Conservation (phyloP, 2,888 invertebrate species). For the Ophioninae sp. region DNA sequence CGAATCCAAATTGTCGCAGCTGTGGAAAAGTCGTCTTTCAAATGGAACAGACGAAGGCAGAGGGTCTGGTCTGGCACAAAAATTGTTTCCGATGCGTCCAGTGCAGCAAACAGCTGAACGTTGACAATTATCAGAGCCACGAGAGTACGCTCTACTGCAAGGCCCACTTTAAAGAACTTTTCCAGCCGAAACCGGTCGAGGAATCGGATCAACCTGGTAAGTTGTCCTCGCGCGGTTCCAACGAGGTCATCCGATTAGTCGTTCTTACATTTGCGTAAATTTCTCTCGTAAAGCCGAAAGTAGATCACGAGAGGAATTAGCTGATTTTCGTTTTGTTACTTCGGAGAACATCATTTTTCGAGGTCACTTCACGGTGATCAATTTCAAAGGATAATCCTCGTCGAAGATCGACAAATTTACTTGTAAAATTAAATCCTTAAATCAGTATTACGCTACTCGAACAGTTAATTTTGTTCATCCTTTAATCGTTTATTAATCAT, state of each 20-base stretch:
- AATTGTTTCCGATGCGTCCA: conserved; percentile 96
- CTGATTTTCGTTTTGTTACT: background rate
- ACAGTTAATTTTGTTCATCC: no score
- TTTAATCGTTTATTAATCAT: no score
- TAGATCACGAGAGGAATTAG: background rate
- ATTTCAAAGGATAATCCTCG: background rate
- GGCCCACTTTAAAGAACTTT: conserved; percentile 95
- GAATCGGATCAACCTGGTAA: conserved; percentile 86
- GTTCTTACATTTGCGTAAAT: background rate
- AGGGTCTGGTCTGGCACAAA: conserved; percentile 95
- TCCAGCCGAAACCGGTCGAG: conserved; percentile 94
- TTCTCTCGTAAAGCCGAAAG: background rate
- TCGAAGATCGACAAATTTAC: background rate
- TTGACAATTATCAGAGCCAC: conserved; percentile 96
- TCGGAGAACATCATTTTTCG: background rate
- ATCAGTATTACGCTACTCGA: no score
- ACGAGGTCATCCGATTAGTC: conserved; percentile 24
- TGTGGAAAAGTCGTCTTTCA: conserved; percentile 96
- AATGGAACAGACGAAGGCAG: conserved; percentile 98
- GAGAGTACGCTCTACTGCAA: conserved; percentile 95
- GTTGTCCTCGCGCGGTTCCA: conserved; percentile 67
- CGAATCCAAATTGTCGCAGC: conserved; percentile 88
- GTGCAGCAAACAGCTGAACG: conserved; percentile 95
- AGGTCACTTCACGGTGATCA: background rate
- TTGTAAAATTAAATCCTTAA: no score